Percentiles rank a stretch among this genome's conserved stretches.
Conservation (phyloP, 2,888 invertebrate genomes). For the Hermodice carunculata region DNA sequence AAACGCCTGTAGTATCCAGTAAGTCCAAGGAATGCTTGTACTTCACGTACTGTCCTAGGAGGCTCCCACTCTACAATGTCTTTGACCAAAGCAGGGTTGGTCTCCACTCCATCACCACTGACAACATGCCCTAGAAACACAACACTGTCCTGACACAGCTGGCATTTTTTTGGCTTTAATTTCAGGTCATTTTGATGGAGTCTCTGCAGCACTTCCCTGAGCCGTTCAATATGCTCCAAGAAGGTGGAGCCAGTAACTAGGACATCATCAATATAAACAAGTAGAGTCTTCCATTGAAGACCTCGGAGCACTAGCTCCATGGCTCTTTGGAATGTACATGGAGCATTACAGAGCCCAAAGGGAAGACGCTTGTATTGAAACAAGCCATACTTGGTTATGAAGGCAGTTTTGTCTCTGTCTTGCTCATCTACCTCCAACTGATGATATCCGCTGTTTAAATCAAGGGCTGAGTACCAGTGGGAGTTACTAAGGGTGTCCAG, state of each 20-base stretch:
- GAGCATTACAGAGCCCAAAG: no score
- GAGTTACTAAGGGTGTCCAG: no score
- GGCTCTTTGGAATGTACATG: neutral
- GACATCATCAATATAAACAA: conserved; percentile 38
- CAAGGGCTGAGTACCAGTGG: no score
- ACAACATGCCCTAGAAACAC: conserved; percentile 14
- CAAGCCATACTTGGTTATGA: no score
- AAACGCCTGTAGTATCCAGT: conserved; percentile 7
- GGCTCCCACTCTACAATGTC: conserved; percentile 27
- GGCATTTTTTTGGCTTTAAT: conserved; percentile 30
- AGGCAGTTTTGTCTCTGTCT: no score
- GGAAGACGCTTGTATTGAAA: no score
- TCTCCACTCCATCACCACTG: neutral
- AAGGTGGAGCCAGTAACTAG: conserved; percentile 25
- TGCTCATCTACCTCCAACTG: no score
- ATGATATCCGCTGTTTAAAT: no score
- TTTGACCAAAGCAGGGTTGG: neutral
- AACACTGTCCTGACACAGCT: conserved; percentile 6
- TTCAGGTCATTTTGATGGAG: conserved; percentile 15
- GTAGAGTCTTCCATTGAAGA: neutral
- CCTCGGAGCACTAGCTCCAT: conserved; percentile 5
- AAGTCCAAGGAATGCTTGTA: conserved; percentile 18
- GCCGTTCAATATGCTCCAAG: conserved; percentile 22
- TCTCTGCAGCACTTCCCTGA: conserved; percentile 34
- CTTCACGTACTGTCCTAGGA: conserved; percentile 32